phyloP scores from a whole-genome alignment of 2,888 invertebrate genomes.

The Eupsilia transversa region DNA sequence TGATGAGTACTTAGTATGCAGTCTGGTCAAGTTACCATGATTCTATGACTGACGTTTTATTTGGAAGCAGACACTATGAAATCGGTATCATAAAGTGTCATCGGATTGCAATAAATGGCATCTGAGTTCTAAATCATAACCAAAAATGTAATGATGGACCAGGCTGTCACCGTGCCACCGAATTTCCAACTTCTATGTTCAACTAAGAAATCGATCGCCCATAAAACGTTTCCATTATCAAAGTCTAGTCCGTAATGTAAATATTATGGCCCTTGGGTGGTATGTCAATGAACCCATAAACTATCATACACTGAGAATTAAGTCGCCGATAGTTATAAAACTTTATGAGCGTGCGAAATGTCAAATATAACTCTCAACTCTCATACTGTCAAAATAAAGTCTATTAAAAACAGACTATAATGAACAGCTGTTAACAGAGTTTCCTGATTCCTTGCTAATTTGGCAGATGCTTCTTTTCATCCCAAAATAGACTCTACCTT shows the following conservation, averaged over 20 bases:
- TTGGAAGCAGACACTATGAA: background rate
- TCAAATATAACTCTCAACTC: constrained; percentile 13
- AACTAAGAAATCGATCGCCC: constrained; percentile 23
- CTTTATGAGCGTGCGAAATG: constrained; percentile 46
- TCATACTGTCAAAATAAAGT: constrained; percentile 9
- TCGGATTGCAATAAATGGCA: background rate
- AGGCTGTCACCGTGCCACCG: constrained; percentile 3
- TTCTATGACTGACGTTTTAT: background rate
- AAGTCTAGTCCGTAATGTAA: constrained; percentile 28
- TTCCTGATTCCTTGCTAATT: constrained; percentile 13
- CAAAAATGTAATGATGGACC: background rate
- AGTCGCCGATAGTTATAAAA: constrained; percentile 19
- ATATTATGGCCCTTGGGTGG: constrained; percentile 47
- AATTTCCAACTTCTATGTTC: background rate
- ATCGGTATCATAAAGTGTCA: background rate
- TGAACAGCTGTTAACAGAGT: constrained; percentile 14
- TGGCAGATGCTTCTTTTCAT: background rate
- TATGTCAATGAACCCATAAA: constrained; percentile 47
- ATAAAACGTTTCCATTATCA: constrained; percentile 50
- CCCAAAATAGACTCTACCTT: constrained; percentile 26
- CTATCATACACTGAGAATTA: constrained; percentile 18
- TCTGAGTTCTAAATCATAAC: background rate
- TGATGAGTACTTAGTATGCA: background rate
- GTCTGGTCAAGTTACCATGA: background rate
- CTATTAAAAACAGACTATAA: background rate